Evolutionary conservation across 2,113 vertebrate species (phyloP).

Genomic region (Pontoporia blainvillei): DNA sequence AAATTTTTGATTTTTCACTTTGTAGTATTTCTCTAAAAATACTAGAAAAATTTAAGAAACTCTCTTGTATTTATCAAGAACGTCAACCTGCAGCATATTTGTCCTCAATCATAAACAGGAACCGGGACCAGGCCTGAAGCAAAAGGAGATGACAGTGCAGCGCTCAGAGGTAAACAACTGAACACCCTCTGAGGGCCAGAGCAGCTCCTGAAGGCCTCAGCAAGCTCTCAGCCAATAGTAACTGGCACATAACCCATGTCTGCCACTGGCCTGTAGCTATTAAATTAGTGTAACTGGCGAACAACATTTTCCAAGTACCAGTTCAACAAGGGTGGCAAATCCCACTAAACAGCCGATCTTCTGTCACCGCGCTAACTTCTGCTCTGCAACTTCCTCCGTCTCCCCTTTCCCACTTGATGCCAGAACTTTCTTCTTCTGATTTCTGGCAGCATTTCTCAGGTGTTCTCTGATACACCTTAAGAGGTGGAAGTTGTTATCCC

Average conservation of each 20-base stretch:
- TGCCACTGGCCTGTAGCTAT: not conserved
- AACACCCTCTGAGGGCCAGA: not conserved
- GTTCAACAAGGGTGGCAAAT: not conserved
- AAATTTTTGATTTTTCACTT: not conserved
- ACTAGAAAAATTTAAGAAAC: not conserved
- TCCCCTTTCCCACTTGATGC: not conserved
- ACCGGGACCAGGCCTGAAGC: not conserved
- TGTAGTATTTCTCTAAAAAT: not conserved
- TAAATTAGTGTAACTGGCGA: not conserved
- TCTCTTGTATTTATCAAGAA: not conserved
- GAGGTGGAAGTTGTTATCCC: not conserved
- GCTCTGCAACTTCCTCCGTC: not conserved
- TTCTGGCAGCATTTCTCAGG: not conserved
- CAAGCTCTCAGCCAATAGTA: not conserved
- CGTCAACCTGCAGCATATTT: not conserved
- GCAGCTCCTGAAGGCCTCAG: not conserved
- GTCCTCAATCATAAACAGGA: not conserved
- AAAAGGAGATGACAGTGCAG: fast-evolving
- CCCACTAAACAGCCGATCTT: not conserved
- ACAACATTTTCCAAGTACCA: not conserved
- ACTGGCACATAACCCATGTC: not conserved
- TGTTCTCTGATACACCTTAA: not conserved
- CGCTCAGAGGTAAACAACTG: not conserved
- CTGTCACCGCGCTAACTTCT: not conserved
- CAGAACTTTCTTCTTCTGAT: not conserved